Base-by-base conservation (phyloP, 2,888 invertebrate genomes). In the Melitaea athalia region DNA sequence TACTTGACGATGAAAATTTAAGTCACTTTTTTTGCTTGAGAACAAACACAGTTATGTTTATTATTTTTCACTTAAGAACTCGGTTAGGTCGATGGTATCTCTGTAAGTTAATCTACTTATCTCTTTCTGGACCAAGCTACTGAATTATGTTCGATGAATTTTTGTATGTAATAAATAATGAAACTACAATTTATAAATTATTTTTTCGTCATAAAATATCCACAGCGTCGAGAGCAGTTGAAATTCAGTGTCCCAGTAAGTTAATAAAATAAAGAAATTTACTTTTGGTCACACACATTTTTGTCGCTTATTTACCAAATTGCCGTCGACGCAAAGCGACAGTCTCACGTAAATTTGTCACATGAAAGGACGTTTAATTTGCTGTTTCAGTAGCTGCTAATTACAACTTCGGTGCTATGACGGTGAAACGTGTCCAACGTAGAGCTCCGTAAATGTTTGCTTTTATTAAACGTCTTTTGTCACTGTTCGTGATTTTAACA, bases 291-390 rank as follows among this genome's bases (percentile, higher is more conserved):
- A 0, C 1, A 60, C 59, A 47, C 53, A 70, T 5, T 3, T 59
- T 68, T 60, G 59, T 45, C 59, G 55, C 52, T 63, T 63, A 61
- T 63, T 69, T 61, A 61, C 66, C 61, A 52, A 69, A 71, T 50
- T 49, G 52, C 66, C 52, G 24, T 61, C 64, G 14, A 31, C n/a
- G 45, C 66, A 49, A 49, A 57, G 62, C 60, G 60, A 59, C 59
- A 66, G 68, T 71, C 61, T 52, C 68, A 71, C 84, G 84, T 82
- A 81, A 83, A 84, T 84, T 82, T 84, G 85, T 87, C 86, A 87
- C 85, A 81, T 81, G 84, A 85, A 85, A 83, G 85, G 86, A 85
- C 86, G 87, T 88, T 90, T 86, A 89, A 91, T 90, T 91, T 88
- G 86, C 89, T 88, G 87, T 89, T 88, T 87, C 87, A 89, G 50